Percentiles rank a stretch among this genome's conserved stretches.
These are phyloP conservation scores for Corythucha ciliata DNA, from an alignment of 2,888 invertebrate species.

Conservation along the genomic window DNA sequence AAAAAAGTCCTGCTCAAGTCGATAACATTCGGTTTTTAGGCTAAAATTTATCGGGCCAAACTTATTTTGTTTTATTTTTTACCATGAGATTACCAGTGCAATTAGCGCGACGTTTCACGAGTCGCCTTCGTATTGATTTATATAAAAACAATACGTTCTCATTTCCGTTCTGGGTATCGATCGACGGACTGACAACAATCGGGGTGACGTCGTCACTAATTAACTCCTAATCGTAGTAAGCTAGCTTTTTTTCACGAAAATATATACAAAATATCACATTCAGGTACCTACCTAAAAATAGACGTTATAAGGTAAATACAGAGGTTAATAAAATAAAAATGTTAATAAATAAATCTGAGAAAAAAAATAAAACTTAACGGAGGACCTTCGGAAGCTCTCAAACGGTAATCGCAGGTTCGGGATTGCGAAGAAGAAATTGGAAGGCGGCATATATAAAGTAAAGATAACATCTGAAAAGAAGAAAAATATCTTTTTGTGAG, in stretches of 20 bases:
- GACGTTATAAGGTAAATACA: neutral
- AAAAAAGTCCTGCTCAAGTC: conserved; percentile 2
- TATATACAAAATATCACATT: neutral
- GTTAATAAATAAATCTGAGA: conserved; percentile 9
- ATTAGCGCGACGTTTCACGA: too few species aligned
- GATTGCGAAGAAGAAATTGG: conserved; percentile 29
- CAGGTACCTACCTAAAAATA: too few species aligned
- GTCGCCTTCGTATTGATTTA: too few species aligned
- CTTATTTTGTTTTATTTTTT: too few species aligned
- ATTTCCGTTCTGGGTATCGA: too few species aligned
- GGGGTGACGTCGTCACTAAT: too few species aligned
- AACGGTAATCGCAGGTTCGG: conserved; percentile 27
- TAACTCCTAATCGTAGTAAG: neutral
- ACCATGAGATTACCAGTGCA: too few species aligned
- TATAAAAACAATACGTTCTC: too few species aligned
- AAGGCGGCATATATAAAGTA: conserved; percentile 31
- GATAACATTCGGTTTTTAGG: conserved; percentile 6
- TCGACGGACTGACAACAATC: too few species aligned
- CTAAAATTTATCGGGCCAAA: too few species aligned
- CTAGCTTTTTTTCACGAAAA: neutral
- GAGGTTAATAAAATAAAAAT: conserved; percentile 5
- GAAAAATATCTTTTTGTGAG: neutral
- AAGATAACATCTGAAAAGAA: conserved; percentile 24
- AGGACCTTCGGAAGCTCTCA: conserved; percentile 25
- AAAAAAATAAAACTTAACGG: conserved; percentile 14